These are phyloP conservation scores for Diadema setosum DNA, from an alignment of 35 echinoderm and acorn worm genomes.

Conservation along the genomic window DNA sequence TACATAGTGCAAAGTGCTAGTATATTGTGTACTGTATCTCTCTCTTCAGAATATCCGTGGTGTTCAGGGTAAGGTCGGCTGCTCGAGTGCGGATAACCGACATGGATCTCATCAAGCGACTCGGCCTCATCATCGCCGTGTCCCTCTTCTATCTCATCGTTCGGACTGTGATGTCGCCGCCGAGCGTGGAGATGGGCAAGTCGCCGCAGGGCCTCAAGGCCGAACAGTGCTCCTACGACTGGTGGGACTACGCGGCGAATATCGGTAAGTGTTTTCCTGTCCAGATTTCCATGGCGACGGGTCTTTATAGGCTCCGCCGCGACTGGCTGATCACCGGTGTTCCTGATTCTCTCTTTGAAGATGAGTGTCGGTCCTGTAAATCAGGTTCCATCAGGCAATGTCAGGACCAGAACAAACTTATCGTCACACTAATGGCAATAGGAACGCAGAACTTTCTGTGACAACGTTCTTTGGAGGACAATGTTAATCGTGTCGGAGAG, in stretches of 20 bases:
- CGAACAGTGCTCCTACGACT: slow-evolving; percentile 85
- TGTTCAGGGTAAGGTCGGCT: slow-evolving; percentile 89
- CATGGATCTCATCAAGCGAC: slow-evolving; percentile 85
- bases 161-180: slow-evolving; percentile 65
- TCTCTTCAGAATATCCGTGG: slow-evolving; percentile 78
- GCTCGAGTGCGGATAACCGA: slow-evolving; percentile 94
- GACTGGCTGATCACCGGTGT: too few species aligned
- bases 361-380: too few species aligned
- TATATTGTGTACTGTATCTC: neutral
- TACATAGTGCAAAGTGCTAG: neutral
- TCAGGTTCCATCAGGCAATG: too few species aligned
- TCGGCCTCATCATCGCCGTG: slow-evolving; percentile 78
- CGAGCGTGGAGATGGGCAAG: slow-evolving; percentile 49
- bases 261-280: slow-evolving; percentile 59
- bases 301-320: too few species aligned
- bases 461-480: too few species aligned
- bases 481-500: too few species aligned
- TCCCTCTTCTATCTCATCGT: slow-evolving; percentile 80
- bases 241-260: slow-evolving; percentile 99
- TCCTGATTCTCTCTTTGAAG: too few species aligned
- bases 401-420: too few species aligned
- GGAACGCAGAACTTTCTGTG: too few species aligned
- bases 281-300: too few species aligned
- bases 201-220: slow-evolving; percentile 75
- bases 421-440: too few species aligned